Evolutionary conservation across 2,797 vertebrate genomes (phyloP), one percentile per base, ranked within the genome.

Genomic region (Alauda arvensis): DNA sequence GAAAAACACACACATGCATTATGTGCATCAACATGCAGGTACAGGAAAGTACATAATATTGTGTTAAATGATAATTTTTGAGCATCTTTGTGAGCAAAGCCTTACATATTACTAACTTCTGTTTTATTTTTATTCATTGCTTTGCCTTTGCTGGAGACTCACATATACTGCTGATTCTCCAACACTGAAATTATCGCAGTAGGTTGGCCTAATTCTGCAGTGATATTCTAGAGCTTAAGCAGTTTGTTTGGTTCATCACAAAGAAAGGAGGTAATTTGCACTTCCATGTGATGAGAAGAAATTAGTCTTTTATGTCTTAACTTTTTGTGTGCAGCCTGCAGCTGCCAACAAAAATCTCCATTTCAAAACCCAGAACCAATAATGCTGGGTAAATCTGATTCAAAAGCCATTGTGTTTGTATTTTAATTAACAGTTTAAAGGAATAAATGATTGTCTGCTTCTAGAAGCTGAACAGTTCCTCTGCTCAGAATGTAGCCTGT

Each of bases 321-420:
- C 68, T 75, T 92, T 82, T 82, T 76, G 45, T 86, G 55, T 60
- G 79, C 37, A 93, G 49, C 72, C 71, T 82, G 65, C 83, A 95
- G 83, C 89, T 96, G 89, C 67, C 76, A 91, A 77, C 84, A 93
- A 37, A 46, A 37, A 89, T 85, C 55, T 92, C 61, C 40, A 59
- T 93, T 92, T 95, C 93, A 91, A 94, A 92, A 91, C 39, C 42
- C 46, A 77, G 80, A 90, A 77, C n/a, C 72, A 94, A 92, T 59
- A 90, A 78, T 51, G 9, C 43, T 40, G 60, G 24, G 55, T 89
- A 86, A 90, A 80, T 81, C 42, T 65, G 68, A 91, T 85, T 91
- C 18, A 37, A 72, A 88, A 94, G n/a, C 25, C 29, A 62, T 70
- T 77, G 40, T 69, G 67, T 85, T 71, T 79, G 12, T 52, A 55